Conservation (phyloP, 2,113 vertebrate genomes). For the Anarhynchus alexandrinus region DNA sequence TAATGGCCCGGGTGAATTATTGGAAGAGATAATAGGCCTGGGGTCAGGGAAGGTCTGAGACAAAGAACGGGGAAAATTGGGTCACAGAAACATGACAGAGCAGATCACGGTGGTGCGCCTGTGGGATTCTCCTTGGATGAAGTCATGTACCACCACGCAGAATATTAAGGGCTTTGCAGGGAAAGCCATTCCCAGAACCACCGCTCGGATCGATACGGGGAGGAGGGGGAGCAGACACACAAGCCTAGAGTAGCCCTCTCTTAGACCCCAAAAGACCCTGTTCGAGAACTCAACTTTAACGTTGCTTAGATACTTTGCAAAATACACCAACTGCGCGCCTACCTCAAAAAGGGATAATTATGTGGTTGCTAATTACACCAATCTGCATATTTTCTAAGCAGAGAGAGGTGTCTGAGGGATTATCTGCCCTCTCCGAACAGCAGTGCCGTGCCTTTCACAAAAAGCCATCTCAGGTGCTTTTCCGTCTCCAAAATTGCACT, state of each 20-base stretch:
- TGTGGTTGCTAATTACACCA: background rate
- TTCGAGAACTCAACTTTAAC: background rate
- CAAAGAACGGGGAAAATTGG: slow-evolving; percentile 69
- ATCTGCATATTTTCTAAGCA: background rate
- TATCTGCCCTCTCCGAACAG: background rate
- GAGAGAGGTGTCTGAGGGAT: background rate
- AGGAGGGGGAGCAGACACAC: background rate
- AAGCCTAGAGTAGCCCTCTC: background rate
- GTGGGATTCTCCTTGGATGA: slow-evolving; percentile 67
- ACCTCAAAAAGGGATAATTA: background rate
- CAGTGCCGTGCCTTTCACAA: rapidly evolving
- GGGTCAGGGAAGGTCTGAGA: slow-evolving; percentile 64
- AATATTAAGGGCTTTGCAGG: slow-evolving; percentile 34
- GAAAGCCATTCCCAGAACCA: slow-evolving; percentile 28
- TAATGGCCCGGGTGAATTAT: slow-evolving; percentile 72
- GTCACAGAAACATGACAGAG: slow-evolving; percentile 74
- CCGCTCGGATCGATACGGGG: background rate
- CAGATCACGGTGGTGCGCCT: slow-evolving; percentile 38
- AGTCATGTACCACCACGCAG: slow-evolving; percentile 60
- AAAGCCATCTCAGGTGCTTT: background rate
- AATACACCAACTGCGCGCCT: background rate
- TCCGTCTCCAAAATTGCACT: background rate
- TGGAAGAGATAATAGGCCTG: slow-evolving; percentile 54
- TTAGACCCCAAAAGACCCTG: background rate
- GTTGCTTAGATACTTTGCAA: background rate